A percentile compares a stretch with the other conserved stretches of the same genome.
phyloP scores from a whole-genome alignment of 2,797 vertebrate species.

The Gallinago nigripennis region DNA sequence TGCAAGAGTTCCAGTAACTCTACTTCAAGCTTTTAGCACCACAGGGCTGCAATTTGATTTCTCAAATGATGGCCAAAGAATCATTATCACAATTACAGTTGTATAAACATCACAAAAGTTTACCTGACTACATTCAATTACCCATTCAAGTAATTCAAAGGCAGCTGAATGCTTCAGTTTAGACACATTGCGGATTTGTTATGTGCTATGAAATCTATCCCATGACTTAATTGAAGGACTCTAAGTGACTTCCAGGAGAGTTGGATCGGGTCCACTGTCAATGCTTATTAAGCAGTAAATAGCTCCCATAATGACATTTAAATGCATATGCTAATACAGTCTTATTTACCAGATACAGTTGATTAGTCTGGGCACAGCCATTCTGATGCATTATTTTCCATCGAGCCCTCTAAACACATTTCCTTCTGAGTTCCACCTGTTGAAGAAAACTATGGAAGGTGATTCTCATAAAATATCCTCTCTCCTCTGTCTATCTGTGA shows the following conservation, averaged over 20 bases:
- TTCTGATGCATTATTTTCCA: background rate
- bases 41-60: background rate
- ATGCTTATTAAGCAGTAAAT: background rate
- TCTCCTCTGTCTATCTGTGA: background rate
- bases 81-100: conserved; percentile 27
- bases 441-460: background rate
- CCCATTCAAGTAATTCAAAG: background rate
- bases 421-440: background rate
- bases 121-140: conserved; percentile 35
- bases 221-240: conserved; percentile 23
- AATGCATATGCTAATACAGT: background rate
- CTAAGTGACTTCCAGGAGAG: background rate
- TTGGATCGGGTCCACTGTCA: background rate
- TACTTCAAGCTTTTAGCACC: background rate
- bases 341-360: background rate
- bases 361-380: background rate
- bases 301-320: background rate
- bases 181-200: background rate
- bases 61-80: background rate
- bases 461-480: background rate
- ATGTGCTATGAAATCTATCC: background rate
- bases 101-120: conserved; percentile 12
- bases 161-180: background rate
- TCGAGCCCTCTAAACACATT: background rate
- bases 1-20: background rate